A percentile compares a stretch with the other conserved stretches of the same genome.
Conservation (phyloP, 1,140 invertebrate genomes). For the Zaprionus tsacasi region DNA sequence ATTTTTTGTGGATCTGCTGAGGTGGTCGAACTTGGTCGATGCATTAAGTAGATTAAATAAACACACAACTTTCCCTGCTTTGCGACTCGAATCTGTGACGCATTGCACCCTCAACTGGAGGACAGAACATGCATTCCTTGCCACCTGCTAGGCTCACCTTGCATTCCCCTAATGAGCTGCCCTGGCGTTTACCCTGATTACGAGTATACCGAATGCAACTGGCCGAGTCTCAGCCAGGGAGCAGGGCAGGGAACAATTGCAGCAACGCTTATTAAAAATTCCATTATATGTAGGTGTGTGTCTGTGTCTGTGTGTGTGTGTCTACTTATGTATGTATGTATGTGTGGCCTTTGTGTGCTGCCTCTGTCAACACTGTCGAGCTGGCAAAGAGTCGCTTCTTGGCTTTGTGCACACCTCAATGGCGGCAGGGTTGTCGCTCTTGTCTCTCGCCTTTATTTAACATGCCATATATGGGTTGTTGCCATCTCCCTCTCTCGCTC, state of each 20-base stretch:
- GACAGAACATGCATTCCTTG: background rate
- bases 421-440: constrained; percentile 11
- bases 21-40: background rate
- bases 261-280: constrained; percentile 74
- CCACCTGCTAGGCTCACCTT: background rate
- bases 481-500: background rate
- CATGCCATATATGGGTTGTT: background rate
- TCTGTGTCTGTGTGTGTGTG: background rate
- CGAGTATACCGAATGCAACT: background rate
- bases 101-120: background rate
- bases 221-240: constrained; percentile 32
- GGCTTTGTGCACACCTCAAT: constrained; percentile 39
- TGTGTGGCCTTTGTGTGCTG: constrained; percentile 38
- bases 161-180: constrained; percentile 52
- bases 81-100: background rate
- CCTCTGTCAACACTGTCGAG: constrained; percentile 62
- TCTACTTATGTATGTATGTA: constrained; percentile 55
- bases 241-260: constrained; percentile 23
- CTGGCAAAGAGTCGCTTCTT: constrained; percentile 31
- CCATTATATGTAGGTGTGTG: constrained; percentile 64
- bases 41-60: background rate
- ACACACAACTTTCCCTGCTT: background rate
- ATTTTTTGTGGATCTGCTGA: background rate
- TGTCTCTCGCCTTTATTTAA: constrained; percentile 25
- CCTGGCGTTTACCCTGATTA: constrained; percentile 53